A percentile compares a stretch with the other conserved stretches of the same genome.
Conservation (phyloP, 1,140 invertebrate species). For the Drosophila kohkoa region DNA sequence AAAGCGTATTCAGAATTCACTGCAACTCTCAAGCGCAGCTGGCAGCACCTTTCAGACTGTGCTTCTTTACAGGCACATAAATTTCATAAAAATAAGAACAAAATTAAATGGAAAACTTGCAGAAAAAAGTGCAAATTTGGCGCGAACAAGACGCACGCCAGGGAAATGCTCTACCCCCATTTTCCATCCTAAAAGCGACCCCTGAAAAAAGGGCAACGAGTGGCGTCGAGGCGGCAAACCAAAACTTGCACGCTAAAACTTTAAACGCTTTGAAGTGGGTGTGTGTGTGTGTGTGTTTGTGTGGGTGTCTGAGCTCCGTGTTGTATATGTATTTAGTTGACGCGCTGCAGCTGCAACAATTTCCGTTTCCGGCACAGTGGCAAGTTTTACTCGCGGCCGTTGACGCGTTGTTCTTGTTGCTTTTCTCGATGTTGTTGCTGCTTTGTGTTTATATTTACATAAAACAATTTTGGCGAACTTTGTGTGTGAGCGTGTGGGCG, state of each 20-base stretch:
- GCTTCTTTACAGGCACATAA: conserved; percentile 52
- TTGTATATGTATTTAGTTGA: conserved; percentile 66
- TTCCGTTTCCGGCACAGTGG: conserved; percentile 70
- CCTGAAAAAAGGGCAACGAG: conserved; percentile 19
- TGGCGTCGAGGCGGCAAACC: conserved; percentile 47
- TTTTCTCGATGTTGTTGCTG: conserved; percentile 24
- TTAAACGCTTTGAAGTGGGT: conserved; percentile 39
- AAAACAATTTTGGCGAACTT: conserved; percentile 80
- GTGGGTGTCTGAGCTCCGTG: conserved; percentile 5
- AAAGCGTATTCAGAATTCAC: conserved; percentile 47
- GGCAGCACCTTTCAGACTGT: conserved; percentile 43
- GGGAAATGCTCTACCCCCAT: conserved; percentile 7
- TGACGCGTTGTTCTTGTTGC: conserved; percentile 8
- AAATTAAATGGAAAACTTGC: conserved; percentile 37
- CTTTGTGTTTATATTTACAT: conserved; percentile 78
- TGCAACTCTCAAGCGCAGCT: conserved; percentile 1
- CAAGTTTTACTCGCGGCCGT: conserved; percentile 26
- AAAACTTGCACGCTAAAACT: conserved; percentile 66
- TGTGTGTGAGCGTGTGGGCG: conserved; percentile 44
- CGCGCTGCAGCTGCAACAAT: conserved; percentile 78
- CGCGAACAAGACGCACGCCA: conserved; percentile 37
- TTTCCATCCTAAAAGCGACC: background rate
- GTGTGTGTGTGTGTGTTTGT: conserved; percentile 21
- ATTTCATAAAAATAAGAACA: conserved; percentile 41
- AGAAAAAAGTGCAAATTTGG: conserved; percentile 49